phyloP scores from a whole-genome alignment of 2,888 invertebrate genomes.

The Allophyes oxyacanthae region DNA sequence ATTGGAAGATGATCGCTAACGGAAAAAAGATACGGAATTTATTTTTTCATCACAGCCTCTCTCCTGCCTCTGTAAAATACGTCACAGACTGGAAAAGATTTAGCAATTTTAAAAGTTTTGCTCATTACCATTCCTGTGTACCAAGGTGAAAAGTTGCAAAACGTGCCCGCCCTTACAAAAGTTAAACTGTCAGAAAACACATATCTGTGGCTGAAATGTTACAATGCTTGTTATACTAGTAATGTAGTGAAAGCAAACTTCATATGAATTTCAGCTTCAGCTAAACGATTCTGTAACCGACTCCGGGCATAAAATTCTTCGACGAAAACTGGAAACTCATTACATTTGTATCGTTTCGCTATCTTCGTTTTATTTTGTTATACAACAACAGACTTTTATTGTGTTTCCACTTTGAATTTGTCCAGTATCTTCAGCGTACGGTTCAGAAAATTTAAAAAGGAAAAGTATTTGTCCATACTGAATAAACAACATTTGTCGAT shows the following conservation, averaged over 20 bases:
- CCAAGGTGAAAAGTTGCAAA: constrained; percentile 22
- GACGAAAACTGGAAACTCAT: constrained; percentile 53
- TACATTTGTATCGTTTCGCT: constrained; percentile 51
- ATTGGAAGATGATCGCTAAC: constrained; percentile 10
- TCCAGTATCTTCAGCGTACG: constrained; percentile 10
- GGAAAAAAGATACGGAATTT: constrained; percentile 13
- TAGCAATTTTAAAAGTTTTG: constrained; percentile 34
- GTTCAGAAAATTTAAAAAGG: constrained; percentile 8
- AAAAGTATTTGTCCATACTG: constrained; percentile 6
- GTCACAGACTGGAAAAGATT: constrained; percentile 24
- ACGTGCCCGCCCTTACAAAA: constrained; percentile 13
- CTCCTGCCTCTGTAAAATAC: constrained; percentile 12
- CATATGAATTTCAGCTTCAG: constrained; percentile 10
- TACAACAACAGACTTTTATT: constrained; percentile 52
- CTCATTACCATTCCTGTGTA: constrained; percentile 28
- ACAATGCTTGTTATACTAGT: neutral
- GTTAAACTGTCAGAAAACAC: constrained; percentile 36
- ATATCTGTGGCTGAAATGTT: constrained; percentile 20
- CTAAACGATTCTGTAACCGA: constrained; percentile 14
- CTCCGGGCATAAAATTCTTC: constrained; percentile 30
- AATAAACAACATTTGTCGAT: constrained; percentile 21
- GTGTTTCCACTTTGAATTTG: constrained; percentile 47
- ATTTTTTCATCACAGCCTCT: neutral
- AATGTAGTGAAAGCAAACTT: constrained; percentile 17
- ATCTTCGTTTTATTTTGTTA: constrained; percentile 52